Conservation (phyloP, 2,888 invertebrate species). For the Chromoteleia sp. region DNA sequence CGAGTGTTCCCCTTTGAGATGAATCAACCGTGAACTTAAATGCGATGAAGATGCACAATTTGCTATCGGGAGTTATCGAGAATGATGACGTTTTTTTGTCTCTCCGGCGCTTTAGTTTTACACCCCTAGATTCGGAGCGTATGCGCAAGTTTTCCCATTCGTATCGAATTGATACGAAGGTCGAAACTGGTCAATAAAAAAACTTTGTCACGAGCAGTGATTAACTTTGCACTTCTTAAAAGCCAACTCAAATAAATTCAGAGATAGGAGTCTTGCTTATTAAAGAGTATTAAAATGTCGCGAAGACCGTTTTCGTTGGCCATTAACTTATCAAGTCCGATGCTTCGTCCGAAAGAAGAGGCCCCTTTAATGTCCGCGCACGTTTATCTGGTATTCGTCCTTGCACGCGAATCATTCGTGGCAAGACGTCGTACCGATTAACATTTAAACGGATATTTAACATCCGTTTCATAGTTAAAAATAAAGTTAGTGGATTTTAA, state of each 20-base stretch:
- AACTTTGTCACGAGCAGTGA: conserved; percentile 7
- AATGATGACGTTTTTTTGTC: too few relatives aligned
- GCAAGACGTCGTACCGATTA: conserved; percentile 34
- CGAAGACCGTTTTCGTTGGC: conserved; percentile 20
- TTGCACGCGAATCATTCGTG: conserved; percentile 32
- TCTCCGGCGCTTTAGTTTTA: neutral
- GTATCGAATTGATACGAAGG: too few relatives aligned
- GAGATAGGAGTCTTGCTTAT: conserved; percentile 18
- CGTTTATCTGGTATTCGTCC: conserved; percentile 52
- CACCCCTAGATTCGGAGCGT: too few relatives aligned
- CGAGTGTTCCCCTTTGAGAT: conserved; percentile 76
- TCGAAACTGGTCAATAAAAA: too few relatives aligned
- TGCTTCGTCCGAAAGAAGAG: conserved; percentile 23
- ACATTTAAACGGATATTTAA: conserved; percentile 14
- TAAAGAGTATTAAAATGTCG: conserved; percentile 23
- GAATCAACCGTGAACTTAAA: conserved; percentile 81
- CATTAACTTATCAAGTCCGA: conserved; percentile 56
- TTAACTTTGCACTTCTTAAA: conserved; percentile 20
- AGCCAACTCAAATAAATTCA: conserved; percentile 40
- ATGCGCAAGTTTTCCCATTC: too few relatives aligned
- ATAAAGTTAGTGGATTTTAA: too few relatives aligned
- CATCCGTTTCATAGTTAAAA: neutral
- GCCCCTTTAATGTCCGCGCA: conserved; percentile 40
- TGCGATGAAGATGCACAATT: conserved; percentile 67
- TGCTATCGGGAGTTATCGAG: conserved; percentile 9